Conservation (phyloP, 2,888 invertebrate genomes). For the Andrena flavipes region DNA sequence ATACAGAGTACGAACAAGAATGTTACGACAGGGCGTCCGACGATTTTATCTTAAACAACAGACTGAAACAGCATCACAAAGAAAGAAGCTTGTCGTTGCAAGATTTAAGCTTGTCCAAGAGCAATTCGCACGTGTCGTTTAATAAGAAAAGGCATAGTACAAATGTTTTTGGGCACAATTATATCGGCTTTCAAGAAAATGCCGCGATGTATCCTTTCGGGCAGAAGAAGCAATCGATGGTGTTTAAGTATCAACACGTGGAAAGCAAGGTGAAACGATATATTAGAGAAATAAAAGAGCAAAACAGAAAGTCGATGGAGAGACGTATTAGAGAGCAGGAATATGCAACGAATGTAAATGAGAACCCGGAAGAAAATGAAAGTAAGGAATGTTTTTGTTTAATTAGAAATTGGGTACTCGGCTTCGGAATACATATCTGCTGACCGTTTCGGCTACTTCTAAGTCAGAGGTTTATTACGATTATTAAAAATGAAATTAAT, state of each 20-base stretch:
- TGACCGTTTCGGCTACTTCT: background rate
- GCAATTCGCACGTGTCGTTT: constrained; percentile 13
- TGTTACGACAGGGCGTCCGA: constrained; percentile 78
- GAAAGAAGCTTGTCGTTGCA: constrained; percentile 81
- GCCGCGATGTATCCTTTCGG: constrained; percentile 36
- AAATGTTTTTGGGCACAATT: constrained; percentile 54
- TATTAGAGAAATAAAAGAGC: constrained; percentile 72
- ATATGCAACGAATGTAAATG: constrained; percentile 9
- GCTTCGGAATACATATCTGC: constrained; percentile 6
- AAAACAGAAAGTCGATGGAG: constrained; percentile 61
- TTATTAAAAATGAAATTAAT: too few relatives aligned
- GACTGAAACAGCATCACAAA: constrained; percentile 64
- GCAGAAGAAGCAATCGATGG: constrained; percentile 58
- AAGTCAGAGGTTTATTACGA: background rate
- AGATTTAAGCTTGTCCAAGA: constrained; percentile 73
- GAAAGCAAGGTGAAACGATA: constrained; percentile 81
- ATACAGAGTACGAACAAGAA: constrained; percentile 75
- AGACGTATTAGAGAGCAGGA: constrained; percentile 58
- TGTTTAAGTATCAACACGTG: constrained; percentile 74
- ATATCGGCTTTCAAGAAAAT: constrained; percentile 46
- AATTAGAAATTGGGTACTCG: constrained; percentile 14
- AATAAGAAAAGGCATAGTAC: constrained; percentile 57
- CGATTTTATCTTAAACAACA: constrained; percentile 71
- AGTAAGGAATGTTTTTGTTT: constrained; percentile 36
- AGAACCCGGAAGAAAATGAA: constrained; percentile 30